A percentile compares a stretch with the other conserved stretches of the same genome.
Conservation (phyloP, 1,140 invertebrate genomes). For the Trissolcus basalis region DNA sequence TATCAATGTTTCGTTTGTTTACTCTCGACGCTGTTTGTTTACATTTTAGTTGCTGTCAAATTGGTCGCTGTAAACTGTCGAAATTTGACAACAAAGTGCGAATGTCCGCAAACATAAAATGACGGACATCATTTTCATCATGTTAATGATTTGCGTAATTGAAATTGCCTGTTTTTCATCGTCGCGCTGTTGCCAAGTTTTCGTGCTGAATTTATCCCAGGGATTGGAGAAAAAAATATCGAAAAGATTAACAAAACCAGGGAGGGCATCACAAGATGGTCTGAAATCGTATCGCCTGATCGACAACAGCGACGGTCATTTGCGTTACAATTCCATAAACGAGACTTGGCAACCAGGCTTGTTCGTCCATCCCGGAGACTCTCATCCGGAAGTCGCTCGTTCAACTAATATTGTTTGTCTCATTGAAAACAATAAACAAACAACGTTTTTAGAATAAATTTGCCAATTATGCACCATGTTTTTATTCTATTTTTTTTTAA, state of each 20-base stretch:
- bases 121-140: slow-evolving; percentile 1
- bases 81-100: too few relatives aligned
- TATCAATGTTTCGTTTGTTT: too few relatives aligned
- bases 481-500: neutral
- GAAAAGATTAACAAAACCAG: neutral
- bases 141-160: slow-evolving; percentile 41
- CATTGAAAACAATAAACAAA: neutral
- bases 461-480: neutral
- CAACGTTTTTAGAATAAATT: neutral
- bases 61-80: too few relatives aligned
- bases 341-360: slow-evolving; percentile 9
- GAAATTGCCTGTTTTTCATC: slow-evolving; percentile 37
- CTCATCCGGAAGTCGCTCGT: slow-evolving; percentile 4
- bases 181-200: slow-evolving; percentile 31
- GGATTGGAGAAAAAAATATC: slow-evolving; percentile 14
- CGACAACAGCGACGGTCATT: neutral
- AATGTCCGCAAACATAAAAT: neutral
- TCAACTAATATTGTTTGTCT: slow-evolving; percentile 1
- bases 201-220: neutral
- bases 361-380: neutral
- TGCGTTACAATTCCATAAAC: slow-evolving; percentile 2
- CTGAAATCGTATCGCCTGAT: neutral
- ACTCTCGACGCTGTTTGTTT: too few relatives aligned
- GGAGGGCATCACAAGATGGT: too few relatives aligned
- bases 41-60: too few relatives aligned